Percentiles rank a stretch among this genome's conserved stretches.
Evolutionary conservation across 2,113 vertebrate genomes (phyloP).

Genomic region (Rhinichthys klamathensis): DNA sequence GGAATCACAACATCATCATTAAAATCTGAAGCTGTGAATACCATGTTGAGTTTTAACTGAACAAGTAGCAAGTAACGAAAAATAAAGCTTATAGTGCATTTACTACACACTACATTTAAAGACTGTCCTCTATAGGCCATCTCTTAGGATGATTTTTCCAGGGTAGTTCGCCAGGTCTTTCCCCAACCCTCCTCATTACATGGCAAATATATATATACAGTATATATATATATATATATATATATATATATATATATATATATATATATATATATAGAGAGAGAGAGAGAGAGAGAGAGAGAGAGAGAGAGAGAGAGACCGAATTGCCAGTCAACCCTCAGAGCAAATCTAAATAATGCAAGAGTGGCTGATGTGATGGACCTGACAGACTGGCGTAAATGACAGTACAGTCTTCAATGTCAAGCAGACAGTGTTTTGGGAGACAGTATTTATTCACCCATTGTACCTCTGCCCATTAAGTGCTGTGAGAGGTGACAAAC

Average conservation of each 20-base stretch:
- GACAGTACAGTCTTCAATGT: conserved; percentile 24
- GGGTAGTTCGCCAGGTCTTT: too few species aligned
- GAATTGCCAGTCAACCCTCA: background rate
- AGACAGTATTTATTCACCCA: conserved; percentile 20
- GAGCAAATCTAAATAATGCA: conserved; percentile 18
- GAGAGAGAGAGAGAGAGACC: background rate
- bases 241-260: too few species aligned
- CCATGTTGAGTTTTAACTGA: background rate
- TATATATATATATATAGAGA: too few species aligned
- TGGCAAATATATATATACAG: too few species aligned
- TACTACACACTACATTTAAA: background rate
- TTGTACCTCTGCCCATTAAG: conserved; percentile 3
- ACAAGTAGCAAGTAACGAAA: background rate
- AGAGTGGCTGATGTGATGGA: background rate
- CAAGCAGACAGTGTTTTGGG: background rate
- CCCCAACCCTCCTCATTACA: too few species aligned
- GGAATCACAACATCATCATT: conserved; percentile 16
- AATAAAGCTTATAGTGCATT: background rate
- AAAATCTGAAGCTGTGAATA: background rate
- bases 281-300: too few species aligned
- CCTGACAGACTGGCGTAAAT: conserved; percentile 3
- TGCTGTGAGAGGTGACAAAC: background rate
- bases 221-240: too few species aligned
- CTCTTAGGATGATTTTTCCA: too few species aligned
- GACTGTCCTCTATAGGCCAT: background rate